Base-by-base conservation (phyloP, 2,113 vertebrate species). In the Alethe diademata region DNA sequence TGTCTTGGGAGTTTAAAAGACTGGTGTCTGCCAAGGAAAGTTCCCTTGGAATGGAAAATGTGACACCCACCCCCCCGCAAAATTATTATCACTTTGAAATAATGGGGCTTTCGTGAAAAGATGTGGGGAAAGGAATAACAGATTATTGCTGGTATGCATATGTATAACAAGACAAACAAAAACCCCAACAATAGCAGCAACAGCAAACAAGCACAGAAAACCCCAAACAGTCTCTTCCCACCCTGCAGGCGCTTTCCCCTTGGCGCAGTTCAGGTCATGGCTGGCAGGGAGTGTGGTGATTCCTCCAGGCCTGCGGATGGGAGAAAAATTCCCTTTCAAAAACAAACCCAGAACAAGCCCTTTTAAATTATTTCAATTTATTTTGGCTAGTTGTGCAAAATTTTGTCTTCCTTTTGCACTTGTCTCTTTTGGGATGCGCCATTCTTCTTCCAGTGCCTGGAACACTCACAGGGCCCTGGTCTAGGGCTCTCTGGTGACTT, bases 311-410 rank as follows among this genome's bases (percentile, higher is more conserved):
- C 50, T 16, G 71, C 71, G 47, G 42, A 18, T 31, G 42, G 42
- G 23, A 50, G 35, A 51, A n/a, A 76, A 62, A 62, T 15, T 33
- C 23, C 40, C 40, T 40, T 40, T 40, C 13, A 40, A 10, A 38
- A 38, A 38, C 24, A 31, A 45, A 43, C 12, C 4, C 33, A 36
- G 9, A 54, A 45, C 38, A 65, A 66, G 12, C 6, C 35, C 6
- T 75, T 96, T 95, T 85, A n/a, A 91, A 85, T 87, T 69, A 71
- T 78, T 78, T 92, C 73, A 56, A 19, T 92, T 57, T 86, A 48
- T 88, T 88, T 45, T 3, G 8, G 33, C 19, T 42, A 83, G 72
- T 50, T 2, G 8, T 65, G 58, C n/a, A 86, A 80, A 42, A 36
- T 31, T 47, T 35, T 28, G 3, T 80, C 64, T 40, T 95, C 26